These are phyloP conservation scores for Arnoldichthys spilopterus DNA, from an alignment of 2,797 vertebrate species.

Conservation along the genomic window DNA sequence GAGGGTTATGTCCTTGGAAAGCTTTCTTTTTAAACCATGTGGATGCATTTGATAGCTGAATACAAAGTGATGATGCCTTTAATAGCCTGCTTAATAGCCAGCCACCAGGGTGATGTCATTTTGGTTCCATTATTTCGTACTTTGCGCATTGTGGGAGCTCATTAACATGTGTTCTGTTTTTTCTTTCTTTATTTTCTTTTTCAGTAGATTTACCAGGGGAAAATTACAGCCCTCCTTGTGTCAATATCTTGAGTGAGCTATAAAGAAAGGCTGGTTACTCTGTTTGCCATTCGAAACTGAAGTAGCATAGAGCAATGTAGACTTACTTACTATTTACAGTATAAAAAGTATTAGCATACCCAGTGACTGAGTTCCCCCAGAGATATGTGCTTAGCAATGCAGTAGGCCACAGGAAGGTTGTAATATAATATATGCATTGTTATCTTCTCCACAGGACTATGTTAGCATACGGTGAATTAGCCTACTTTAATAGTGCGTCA, in stretches of 20 bases:
- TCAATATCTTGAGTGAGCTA: not conserved
- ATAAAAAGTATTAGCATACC: not conserved
- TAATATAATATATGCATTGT: conserved; percentile 3
- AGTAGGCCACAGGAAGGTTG: not conserved
- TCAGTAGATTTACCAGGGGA: not conserved
- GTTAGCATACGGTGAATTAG: not conserved
- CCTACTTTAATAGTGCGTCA: not conserved
- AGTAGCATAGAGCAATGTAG: not conserved
- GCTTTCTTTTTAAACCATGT: conserved; percentile 45
- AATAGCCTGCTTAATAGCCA: conserved; percentile 43
- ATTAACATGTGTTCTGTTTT: conserved; percentile 30
- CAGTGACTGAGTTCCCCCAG: not conserved
- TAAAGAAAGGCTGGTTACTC: conserved; percentile 2
- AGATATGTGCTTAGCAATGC: not conserved
- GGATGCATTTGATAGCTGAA: conserved; percentile 46
- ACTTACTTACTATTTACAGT: not conserved
- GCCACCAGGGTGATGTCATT: conserved; percentile 27
- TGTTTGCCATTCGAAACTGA: not conserved
- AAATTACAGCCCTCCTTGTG: not conserved
- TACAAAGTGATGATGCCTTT: conserved; percentile 38
- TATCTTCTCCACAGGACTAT: not conserved
- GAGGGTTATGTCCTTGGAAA: conserved; percentile 39
- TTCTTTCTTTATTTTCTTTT: not conserved
- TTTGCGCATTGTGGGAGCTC: conserved; percentile 29
- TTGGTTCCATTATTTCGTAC: conserved; percentile 14